phyloP scores from a whole-genome alignment of 2,888 invertebrate genomes.

The Polyploca ridens region DNA sequence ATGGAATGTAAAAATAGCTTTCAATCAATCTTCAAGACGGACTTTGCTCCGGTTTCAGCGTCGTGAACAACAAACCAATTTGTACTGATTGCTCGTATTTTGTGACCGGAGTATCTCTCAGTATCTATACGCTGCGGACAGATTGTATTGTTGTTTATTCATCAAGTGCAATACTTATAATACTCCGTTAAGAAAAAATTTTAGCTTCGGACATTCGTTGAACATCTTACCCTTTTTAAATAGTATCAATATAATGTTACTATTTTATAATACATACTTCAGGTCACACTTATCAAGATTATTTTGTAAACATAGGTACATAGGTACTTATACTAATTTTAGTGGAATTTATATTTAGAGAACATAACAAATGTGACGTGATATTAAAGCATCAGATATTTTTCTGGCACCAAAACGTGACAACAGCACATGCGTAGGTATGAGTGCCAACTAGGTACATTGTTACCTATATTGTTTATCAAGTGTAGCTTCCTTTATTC shows the following conservation, averaged over 20 bases:
- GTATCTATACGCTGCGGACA: background rate
- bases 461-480: slow-evolving; percentile 20
- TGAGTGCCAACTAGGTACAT: slow-evolving; percentile 53
- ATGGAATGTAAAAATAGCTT: slow-evolving; percentile 45
- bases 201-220: no score
- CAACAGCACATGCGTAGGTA: slow-evolving; percentile 35
- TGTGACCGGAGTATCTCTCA: background rate
- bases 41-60: slow-evolving; percentile 52
- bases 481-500: slow-evolving; percentile 52
- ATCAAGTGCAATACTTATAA: no score
- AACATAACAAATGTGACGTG: slow-evolving; percentile 29
- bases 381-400: slow-evolving; percentile 42
- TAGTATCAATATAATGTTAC: no score
- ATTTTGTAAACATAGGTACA: no score
- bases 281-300: no score
- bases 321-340: background rate
- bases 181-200: background rate
- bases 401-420: slow-evolving; percentile 40
- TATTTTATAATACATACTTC: no score
- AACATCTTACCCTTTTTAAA: no score
- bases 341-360: background rate
- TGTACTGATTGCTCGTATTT: slow-evolving; percentile 34
- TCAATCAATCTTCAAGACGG: slow-evolving; percentile 39
- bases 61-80: slow-evolving; percentile 53
- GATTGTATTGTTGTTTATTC: background rate